Evolutionary conservation across 2,797 vertebrate genomes (phyloP).

Genomic region (Pseudopleuronectes americanus): DNA sequence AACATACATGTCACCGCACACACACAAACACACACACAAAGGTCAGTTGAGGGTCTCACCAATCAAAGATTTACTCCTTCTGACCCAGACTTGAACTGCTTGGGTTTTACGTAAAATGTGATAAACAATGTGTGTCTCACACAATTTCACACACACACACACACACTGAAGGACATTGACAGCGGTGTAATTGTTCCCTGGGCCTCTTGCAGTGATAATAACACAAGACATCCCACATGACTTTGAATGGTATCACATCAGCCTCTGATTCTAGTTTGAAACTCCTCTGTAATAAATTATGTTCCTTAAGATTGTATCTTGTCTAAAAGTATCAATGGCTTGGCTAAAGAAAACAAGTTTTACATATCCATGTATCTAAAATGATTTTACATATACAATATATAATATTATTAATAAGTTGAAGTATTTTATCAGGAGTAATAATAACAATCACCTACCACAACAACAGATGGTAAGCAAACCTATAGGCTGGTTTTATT

Average conservation of each 20-base stretch:
- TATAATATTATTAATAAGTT: no score
- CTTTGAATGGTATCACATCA: no score
- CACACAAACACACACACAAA: slow-evolving; percentile 49
- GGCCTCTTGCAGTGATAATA: background rate
- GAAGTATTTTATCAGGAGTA: no score
- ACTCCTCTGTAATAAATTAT: background rate
- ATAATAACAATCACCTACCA: no score
- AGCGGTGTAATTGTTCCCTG: slow-evolving; percentile 14
- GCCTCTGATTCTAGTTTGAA: no score
- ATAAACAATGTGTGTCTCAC: slow-evolving; percentile 43
- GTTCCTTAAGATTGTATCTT: background rate
- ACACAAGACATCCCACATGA: slow-evolving; percentile 2
- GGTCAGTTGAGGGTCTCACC: slow-evolving; percentile 61
- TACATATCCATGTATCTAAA: background rate
- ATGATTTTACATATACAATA: background rate
- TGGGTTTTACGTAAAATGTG: slow-evolving; percentile 42
- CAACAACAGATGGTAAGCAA: no score
- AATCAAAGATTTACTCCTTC: slow-evolving; percentile 58
- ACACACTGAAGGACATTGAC: slow-evolving; percentile 5
- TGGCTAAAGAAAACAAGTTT: no score
- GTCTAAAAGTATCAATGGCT: background rate
- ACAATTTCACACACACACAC: slow-evolving; percentile 8
- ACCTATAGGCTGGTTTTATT: no score
- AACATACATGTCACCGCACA: slow-evolving; percentile 52
- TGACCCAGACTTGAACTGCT: slow-evolving; percentile 68